phyloP scores from a whole-genome alignment of 2,797 vertebrate genomes.

The Sebastes iracundus region DNA sequence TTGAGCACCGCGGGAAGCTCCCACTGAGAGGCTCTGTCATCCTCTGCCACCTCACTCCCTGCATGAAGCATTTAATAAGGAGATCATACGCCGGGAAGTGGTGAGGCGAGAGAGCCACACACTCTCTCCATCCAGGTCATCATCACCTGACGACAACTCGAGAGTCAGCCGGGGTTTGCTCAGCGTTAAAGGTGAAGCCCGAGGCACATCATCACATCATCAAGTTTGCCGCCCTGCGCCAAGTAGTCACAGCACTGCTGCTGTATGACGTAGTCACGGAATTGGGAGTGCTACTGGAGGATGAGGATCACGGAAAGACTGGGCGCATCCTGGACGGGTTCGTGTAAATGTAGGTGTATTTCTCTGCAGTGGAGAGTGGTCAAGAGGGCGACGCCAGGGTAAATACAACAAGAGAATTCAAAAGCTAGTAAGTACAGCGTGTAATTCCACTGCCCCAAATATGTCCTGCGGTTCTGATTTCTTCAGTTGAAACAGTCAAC shows the following conservation, averaged over 20 bases:
- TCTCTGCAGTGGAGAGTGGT: slow-evolving; percentile 10
- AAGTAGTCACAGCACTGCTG: background rate
- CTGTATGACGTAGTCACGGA: background rate
- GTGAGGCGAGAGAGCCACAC: background rate
- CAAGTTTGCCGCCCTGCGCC: background rate
- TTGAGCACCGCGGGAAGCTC: background rate
- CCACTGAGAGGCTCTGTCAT: background rate
- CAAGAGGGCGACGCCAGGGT: background rate
- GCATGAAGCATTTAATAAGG: background rate
- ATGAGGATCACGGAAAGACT: slow-evolving; percentile 19
- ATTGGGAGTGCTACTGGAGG: background rate
- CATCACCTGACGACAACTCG: background rate
- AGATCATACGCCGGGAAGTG: background rate
- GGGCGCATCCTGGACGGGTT: background rate
- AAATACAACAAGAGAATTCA: slow-evolving; percentile 15
- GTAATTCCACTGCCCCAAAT: slow-evolving; percentile 29
- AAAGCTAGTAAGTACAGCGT: slow-evolving; percentile 19
- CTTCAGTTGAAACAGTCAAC: slow-evolving; percentile 14
- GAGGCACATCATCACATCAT: background rate
- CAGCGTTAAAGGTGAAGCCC: background rate
- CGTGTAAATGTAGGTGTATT: background rate
- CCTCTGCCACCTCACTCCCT: background rate
- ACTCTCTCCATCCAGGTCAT: slow-evolving; percentile 13
- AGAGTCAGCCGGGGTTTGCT: background rate
- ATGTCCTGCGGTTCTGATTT: slow-evolving; percentile 30